A percentile compares a stretch with the other conserved stretches of the same genome.
phyloP scores from a whole-genome alignment of 2,797 vertebrate genomes.

The Nyctalus aviator region DNA sequence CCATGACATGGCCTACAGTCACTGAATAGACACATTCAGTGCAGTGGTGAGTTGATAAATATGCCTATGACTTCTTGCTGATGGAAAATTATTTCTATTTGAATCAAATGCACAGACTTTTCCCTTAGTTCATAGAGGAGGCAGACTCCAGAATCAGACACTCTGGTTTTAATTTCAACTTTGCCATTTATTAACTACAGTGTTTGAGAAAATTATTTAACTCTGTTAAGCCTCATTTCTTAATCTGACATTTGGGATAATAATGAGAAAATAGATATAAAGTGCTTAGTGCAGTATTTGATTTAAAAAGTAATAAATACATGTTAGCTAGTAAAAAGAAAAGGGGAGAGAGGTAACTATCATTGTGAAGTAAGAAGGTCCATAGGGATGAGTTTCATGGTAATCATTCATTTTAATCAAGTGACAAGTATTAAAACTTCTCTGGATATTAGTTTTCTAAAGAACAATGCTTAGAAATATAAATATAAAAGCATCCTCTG shows the following conservation, averaged over 20 bases:
- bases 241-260: neutral
- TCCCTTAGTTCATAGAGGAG: neutral
- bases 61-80: neutral
- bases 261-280: neutral
- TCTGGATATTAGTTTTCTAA: neutral
- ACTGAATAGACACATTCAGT: neutral
- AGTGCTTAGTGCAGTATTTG: neutral
- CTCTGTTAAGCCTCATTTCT: neutral
- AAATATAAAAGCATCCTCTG: neutral
- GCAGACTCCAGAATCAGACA: neutral
- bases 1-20: neutral
- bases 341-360: neutral
- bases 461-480: neutral
- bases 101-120: neutral
- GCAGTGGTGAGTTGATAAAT: neutral
- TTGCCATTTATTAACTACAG: neutral
- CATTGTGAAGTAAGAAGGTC: neutral
- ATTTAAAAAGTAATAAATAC: neutral
- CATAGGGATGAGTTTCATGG: neutral
- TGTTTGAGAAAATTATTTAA: constrained; percentile 33
- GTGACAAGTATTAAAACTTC: neutral
- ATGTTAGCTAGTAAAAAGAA: neutral
- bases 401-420: neutral
- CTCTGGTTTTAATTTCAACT: neutral
- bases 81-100: neutral